These are phyloP conservation scores for Pandion haliaetus DNA, from an alignment of 2,113 vertebrate species.

Conservation along the genomic window DNA sequence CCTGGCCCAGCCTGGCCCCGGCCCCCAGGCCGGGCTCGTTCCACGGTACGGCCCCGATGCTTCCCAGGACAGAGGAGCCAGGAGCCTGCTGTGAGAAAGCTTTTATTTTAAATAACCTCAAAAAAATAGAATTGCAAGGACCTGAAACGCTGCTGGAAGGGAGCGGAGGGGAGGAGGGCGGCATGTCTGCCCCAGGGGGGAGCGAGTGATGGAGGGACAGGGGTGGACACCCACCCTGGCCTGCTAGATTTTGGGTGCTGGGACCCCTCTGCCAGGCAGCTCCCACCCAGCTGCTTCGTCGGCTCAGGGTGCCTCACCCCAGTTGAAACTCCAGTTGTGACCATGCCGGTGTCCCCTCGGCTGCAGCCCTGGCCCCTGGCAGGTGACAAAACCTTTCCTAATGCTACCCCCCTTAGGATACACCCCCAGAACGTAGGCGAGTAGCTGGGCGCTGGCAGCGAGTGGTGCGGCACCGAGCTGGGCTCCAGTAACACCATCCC, in stretches of 20 bases:
- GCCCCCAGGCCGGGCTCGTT: neutral
- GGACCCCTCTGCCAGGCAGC: neutral
- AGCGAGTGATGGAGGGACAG: neutral
- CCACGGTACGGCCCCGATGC: fast-evolving
- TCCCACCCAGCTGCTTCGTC: neutral
- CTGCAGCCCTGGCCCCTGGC: too few species aligned
- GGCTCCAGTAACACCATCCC: neutral
- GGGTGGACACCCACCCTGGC: neutral
- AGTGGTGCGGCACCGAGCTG: neutral
- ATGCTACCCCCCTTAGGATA: neutral
- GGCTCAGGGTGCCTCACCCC: neutral
- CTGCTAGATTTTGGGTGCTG: neutral
- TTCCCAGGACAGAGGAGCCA: neutral
- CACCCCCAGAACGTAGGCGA: neutral
- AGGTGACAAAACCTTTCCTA: neutral
- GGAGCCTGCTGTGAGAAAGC: neutral
- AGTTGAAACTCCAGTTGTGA: neutral
- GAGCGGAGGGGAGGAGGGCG: neutral
- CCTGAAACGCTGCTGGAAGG: neutral
- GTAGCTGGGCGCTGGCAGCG: neutral
- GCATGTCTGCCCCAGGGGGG: too few species aligned
- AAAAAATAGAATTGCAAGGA: slow-evolving; percentile 41
- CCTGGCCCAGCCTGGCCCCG: too few species aligned
- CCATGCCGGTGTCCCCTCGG: neutral
- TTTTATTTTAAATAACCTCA: slow-evolving; percentile 58